A percentile compares a stretch with the other conserved stretches of the same genome.
Conservation (phyloP, 2,888 invertebrate genomes). For the Sycophila texana region DNA sequence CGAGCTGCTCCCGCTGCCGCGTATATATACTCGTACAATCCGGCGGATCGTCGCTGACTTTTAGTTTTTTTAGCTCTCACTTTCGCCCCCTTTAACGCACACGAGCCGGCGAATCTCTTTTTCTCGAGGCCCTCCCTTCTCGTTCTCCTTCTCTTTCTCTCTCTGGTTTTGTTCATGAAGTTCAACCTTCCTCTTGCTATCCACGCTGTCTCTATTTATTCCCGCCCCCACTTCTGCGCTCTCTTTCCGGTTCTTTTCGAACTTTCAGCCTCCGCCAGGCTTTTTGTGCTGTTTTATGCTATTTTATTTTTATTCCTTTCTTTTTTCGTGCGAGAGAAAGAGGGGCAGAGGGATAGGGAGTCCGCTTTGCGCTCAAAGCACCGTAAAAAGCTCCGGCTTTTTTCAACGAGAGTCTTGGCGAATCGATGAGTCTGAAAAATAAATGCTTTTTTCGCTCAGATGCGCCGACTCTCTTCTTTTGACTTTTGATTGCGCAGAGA, state of each 20-base stretch:
- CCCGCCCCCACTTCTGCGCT: constrained; percentile 7
- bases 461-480: not conserved
- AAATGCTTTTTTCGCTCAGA: constrained; percentile 23
- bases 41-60: constrained; percentile 28
- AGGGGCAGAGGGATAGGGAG: not conserved
- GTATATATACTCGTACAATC: not conserved
- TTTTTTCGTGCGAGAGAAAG: constrained; percentile 3
- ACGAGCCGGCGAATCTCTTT: constrained; percentile 12
- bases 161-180: constrained; percentile 4
- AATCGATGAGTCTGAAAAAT: constrained; percentile 51
- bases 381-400: constrained; percentile 45
- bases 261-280: constrained; percentile 7
- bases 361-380: constrained; percentile 43
- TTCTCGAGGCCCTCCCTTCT: constrained; percentile 13
- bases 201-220: constrained; percentile 23
- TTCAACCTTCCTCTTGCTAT: constrained; percentile 8
- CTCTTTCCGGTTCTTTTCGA: constrained; percentile 19
- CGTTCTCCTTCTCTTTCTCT: not conserved
- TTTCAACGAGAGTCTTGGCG: constrained; percentile 22
- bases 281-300: constrained; percentile 31
- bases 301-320: constrained; percentile 45
- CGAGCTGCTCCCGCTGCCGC: not conserved
- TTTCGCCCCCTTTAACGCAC: constrained; percentile 27
- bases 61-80: constrained; percentile 34
- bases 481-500: not conserved